These are phyloP conservation scores for Tinea trinotella DNA, from an alignment of 2,888 invertebrate species.

Conservation along the genomic window DNA sequence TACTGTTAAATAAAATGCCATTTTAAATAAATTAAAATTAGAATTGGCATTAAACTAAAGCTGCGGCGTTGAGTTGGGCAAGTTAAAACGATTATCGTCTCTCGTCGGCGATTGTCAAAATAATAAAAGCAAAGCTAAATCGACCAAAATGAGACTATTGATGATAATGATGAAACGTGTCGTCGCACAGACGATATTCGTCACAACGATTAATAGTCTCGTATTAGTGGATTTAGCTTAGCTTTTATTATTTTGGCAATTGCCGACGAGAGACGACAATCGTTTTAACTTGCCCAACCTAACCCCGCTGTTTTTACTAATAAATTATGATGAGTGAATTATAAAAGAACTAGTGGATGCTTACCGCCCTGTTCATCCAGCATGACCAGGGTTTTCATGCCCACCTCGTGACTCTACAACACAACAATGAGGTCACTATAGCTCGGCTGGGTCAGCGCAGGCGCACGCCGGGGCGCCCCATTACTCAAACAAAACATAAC, in stretches of 20 bases:
- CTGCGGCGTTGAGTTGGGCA: no score
- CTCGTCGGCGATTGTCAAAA: no score
- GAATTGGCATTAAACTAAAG: not conserved
- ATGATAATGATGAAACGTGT: no score
- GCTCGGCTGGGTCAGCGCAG: conserved; percentile 40
- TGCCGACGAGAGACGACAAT: no score
- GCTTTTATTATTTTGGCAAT: no score
- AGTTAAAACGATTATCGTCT: no score
- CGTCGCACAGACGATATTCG: no score
- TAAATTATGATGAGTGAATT: conserved; percentile 52
- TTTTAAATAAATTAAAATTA: not conserved
- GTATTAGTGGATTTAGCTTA: no score
- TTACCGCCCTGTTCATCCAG: conserved; percentile 99
- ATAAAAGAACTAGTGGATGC: conserved; percentile 77
- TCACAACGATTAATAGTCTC: no score
- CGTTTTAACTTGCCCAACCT: no score
- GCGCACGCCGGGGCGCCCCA: conserved; percentile 26
- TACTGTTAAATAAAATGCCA: not conserved
- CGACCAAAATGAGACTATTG: no score
- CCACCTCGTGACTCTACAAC: conserved; percentile 99
- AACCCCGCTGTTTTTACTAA: not conserved
- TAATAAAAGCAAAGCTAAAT: no score
- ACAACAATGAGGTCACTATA: conserved; percentile 74
- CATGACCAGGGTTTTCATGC: conserved; percentile 99
- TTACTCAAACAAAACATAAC: conserved; percentile 1